Conservation (phyloP, 1,140 invertebrate genomes). For the Prorops nasuta region DNA sequence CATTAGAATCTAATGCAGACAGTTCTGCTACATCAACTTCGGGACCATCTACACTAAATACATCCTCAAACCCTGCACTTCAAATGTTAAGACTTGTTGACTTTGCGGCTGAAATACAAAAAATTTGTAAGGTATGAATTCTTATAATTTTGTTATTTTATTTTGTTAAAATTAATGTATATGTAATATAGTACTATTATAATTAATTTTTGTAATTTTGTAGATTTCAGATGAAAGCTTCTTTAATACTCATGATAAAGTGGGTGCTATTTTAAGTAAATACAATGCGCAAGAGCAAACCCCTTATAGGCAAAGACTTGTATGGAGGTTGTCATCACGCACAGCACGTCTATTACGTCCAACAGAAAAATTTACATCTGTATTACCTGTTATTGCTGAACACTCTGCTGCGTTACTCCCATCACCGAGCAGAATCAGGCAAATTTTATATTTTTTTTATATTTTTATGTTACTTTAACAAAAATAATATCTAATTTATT, state of each 20-base stretch:
- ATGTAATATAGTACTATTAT: constrained; percentile 1
- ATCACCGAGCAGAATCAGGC: constrained; percentile 59
- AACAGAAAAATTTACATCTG: constrained; percentile 70
- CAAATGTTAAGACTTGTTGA: constrained; percentile 58
- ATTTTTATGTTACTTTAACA: constrained; percentile 6
- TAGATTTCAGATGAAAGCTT: constrained; percentile 70
- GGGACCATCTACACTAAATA: constrained; percentile 26
- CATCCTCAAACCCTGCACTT: constrained; percentile 23
- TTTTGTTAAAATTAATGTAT: constrained; percentile 25
- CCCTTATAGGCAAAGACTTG: constrained; percentile 70
- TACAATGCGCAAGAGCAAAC: constrained; percentile 71
- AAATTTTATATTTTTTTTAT: constrained; percentile 8
- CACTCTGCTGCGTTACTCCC: constrained; percentile 58
- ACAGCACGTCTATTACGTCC: constrained; percentile 69
- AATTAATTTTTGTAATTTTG: constrained; percentile 13
- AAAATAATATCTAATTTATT: constrained; percentile 4
- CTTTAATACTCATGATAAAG: constrained; percentile 59
- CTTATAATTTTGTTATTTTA: constrained; percentile 6
- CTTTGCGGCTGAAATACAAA: constrained; percentile 61
- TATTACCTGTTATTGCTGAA: constrained; percentile 73
- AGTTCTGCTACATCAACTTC: constrained; percentile 15
- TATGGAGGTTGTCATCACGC: constrained; percentile 68
- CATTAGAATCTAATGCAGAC: constrained; percentile 13
- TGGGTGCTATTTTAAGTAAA: constrained; percentile 62
- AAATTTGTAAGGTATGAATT: constrained; percentile 60